Evolutionary conservation across 53 echinoderm and acorn worm genomes (phyloP), one percentile per base, ranked within the genome.

Genomic region (Mesocentrotus franciscanus): DNA sequence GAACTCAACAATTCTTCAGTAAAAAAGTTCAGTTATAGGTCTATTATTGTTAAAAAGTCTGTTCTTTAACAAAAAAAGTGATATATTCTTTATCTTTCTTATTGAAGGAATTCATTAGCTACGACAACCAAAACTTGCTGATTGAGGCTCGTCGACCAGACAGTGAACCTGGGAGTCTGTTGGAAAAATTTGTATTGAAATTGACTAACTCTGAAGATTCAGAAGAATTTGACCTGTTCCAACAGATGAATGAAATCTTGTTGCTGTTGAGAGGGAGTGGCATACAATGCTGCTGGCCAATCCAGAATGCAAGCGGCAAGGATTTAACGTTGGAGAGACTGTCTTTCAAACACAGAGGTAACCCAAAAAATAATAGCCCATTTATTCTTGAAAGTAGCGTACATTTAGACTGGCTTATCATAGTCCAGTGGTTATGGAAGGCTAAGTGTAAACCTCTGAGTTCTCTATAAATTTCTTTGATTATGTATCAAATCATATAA

Each of bases 71-170:
- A 14, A 61, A 61, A 61, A 1, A 71, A 71, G 14, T 71, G 8
- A 26, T n/a, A 39, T 18, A 27, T 36, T 8, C 20, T 39, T 36
- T 79, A 12, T 72, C 72, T 72, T 72, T 10, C 72, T 29, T 83
- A 13, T 39, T 39, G 22, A 56, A 95, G 61, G 93, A 96, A 78
- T 92, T 97, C 22, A 55, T 85, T 9, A 95, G 96, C 72, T 97
- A 96, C 34, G 96, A 97, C 49, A 96, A 96, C 81, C 96, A 95
- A 61, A 97, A 97, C 72, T 92, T 97, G 4, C 70, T 94, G 39
- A 94, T 94, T 5, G 94, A 94, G 39, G 81, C 79, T 12, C 35
- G 85, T 15, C 22, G 26, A 74, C 92, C 89, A 24, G 58, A 95
- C 56, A 94, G 90, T 92, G 61, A 94, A 15, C 72, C 56, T 76